Conservation (phyloP, 1,140 invertebrate genomes). For the Mesaphorura yosii region DNA sequence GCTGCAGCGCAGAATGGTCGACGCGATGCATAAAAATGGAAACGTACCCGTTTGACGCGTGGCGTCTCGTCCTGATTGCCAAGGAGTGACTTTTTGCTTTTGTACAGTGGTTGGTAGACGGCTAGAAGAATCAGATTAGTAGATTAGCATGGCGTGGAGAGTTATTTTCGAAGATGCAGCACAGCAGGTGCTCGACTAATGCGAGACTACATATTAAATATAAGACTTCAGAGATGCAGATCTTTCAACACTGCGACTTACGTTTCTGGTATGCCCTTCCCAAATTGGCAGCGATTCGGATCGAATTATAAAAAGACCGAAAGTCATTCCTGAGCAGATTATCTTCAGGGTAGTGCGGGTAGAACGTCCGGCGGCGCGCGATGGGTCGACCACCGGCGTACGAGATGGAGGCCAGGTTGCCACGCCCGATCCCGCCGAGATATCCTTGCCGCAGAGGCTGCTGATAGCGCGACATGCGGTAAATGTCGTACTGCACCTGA, state of each 20-base stretch:
- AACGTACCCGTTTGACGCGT: no score
- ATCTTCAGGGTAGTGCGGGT: slow-evolving; percentile 13
- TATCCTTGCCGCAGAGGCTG: slow-evolving; percentile 5
- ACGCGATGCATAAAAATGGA: no score
- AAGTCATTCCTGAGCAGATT: slow-evolving; percentile 6
- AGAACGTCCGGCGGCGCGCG: slow-evolving; percentile 16
- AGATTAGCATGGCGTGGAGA: no score
- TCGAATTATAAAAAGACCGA: slow-evolving; percentile 11
- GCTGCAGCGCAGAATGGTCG: neutral
- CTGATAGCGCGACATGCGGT: slow-evolving; percentile 17
- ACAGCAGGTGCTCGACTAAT: no score
- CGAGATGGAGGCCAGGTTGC: slow-evolving; percentile 22
- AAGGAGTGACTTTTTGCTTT: slow-evolving; percentile 14
- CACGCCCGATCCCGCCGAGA: slow-evolving; percentile 7
- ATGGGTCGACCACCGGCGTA: slow-evolving; percentile 24
- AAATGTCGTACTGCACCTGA: slow-evolving; percentile 9
- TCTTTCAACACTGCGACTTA: neutral
- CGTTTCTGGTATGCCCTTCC: slow-evolving; percentile 8
- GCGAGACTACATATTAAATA: no score
- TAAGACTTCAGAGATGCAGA: no score
- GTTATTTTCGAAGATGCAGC: no score
- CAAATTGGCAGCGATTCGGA: slow-evolving; percentile 15
- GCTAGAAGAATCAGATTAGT: slow-evolving; percentile 9
- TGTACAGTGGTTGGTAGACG: slow-evolving; percentile 14
- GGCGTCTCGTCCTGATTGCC: slow-evolving; percentile 3